Evolutionary conservation across 2,113 vertebrate species (phyloP), one percentile per base, ranked within the genome.

Genomic region (Dasyurus viverrinus): DNA sequence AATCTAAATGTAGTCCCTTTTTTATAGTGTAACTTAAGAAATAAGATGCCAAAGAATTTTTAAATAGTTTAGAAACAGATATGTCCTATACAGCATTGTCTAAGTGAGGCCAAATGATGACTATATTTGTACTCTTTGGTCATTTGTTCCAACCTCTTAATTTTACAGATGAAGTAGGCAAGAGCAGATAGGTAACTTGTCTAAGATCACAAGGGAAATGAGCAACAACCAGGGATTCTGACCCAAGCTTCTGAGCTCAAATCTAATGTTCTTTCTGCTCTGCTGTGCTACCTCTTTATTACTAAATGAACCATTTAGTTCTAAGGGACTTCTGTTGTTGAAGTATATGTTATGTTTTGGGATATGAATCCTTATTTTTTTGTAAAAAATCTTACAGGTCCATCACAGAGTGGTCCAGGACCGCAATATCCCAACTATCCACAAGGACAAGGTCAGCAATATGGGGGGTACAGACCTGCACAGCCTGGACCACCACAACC

Each of bases 361-460:
- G n/a, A 55, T 48, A 30, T 95, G 30, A 9, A 22, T 30, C 90
- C 92, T 89, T 50, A 0, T 48, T 53, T 97, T 91, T 19, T 5
- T 97, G 91, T 92, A 95, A 5, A 96, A 96, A 90, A 53, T 90
- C 97, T 89, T 96, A 0, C 94, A 99, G 99, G 99, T 90, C 99
- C 99, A 26, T 99, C 99, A 30, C 99, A 99, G 97, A 99, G 98
- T 96, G 99, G 98, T 96, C 99, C 99, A 89, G 99, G 99, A 95
- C 98, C 98, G 97, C 99, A 99, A 98, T 99, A 99, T 97, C 99
- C 99, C 30, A 99, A 99, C 98, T 99, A 99, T 95, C 99, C 99
- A 46, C 99, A 99, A 98, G 99, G 99, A 94, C 99, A 99, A 98
- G 99, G 99, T 14, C 99, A 99, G 94, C 99, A 99, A 98, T 99